phyloP scores from a whole-genome alignment of 2,888 invertebrate species.

The Tridacna gigas region DNA sequence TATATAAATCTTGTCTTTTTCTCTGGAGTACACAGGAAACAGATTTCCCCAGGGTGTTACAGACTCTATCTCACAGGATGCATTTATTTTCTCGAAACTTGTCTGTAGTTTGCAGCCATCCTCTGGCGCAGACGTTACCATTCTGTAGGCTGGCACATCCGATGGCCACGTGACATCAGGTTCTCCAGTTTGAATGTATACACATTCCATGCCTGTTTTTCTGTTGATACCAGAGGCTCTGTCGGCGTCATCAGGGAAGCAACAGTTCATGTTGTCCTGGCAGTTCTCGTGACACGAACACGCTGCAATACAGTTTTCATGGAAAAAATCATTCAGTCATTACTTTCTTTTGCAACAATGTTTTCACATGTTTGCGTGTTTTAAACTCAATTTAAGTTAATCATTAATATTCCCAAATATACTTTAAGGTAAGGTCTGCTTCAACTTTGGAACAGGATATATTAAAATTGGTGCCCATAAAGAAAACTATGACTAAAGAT shows the following conservation, averaged over 20 bases:
- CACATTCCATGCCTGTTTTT: background rate
- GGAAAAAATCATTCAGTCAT: background rate
- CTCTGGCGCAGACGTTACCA: background rate
- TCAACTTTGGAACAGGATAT: background rate
- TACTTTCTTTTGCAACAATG: background rate
- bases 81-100: background rate
- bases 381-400: no score
- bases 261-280: background rate
- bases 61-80: background rate
- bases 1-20: background rate
- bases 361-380: no score
- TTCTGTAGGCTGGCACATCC: background rate
- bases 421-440: background rate
- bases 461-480: background rate
- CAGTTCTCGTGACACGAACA: conserved; percentile 8
- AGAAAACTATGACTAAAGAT: background rate
- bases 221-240: background rate
- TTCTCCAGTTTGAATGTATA: background rate
- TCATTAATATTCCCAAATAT: background rate
- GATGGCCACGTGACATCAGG: background rate
- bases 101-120: background rate
- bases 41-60: conserved; percentile 9
- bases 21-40: background rate
- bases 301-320: background rate
- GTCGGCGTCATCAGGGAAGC: background rate